Percentiles rank a stretch among this genome's conserved stretches.
phyloP scores from a whole-genome alignment of 2,797 vertebrate genomes.

The Pachyuromys duprasi region DNA sequence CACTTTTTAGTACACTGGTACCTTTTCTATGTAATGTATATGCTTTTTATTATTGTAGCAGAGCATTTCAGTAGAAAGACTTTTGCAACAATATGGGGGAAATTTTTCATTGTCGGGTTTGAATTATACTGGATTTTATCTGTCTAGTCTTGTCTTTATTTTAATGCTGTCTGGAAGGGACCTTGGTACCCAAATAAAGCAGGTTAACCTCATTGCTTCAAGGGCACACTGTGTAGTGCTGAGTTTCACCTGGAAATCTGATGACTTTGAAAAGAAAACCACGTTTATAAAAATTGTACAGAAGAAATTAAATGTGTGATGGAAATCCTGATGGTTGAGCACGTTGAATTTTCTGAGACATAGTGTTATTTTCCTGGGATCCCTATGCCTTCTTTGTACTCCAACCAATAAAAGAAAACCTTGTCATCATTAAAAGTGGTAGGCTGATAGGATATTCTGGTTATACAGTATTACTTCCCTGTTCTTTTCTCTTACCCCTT shows the following conservation, averaged over 20 bases:
- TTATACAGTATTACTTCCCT: slow-evolving; percentile 86
- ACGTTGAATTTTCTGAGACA: slow-evolving; percentile 86
- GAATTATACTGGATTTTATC: slow-evolving; percentile 93
- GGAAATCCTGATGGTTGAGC: slow-evolving; percentile 83
- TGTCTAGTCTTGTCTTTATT: slow-evolving; percentile 92
- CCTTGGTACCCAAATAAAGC: slow-evolving; percentile 89
- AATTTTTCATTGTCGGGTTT: slow-evolving; percentile 94
- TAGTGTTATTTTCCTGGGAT: slow-evolving; percentile 87
- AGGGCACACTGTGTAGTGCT: slow-evolving; percentile 87
- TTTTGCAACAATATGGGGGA: slow-evolving; percentile 94
- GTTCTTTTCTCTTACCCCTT: slow-evolving; percentile 81
- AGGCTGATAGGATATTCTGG: slow-evolving; percentile 84
- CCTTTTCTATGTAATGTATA: slow-evolving; percentile 95
- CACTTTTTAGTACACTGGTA: slow-evolving; percentile 95
- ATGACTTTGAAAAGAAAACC: slow-evolving; percentile 82
- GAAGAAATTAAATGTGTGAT: slow-evolving; percentile 84
- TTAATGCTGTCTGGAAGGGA: slow-evolving; percentile 88
- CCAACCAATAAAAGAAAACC: slow-evolving; percentile 83
- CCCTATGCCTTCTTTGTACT: slow-evolving; percentile 86
- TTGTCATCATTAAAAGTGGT: slow-evolving; percentile 82
- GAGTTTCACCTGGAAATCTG: slow-evolving; percentile 85
- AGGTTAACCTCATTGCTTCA: slow-evolving; percentile 87
- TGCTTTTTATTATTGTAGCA: slow-evolving; percentile 97
- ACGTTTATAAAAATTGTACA: slow-evolving; percentile 85
- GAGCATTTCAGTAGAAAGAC: slow-evolving; percentile 94